These are phyloP conservation scores for Tetragnatha versicolor DNA, from an alignment of 1,140 invertebrate species.

Conservation along the genomic window DNA sequence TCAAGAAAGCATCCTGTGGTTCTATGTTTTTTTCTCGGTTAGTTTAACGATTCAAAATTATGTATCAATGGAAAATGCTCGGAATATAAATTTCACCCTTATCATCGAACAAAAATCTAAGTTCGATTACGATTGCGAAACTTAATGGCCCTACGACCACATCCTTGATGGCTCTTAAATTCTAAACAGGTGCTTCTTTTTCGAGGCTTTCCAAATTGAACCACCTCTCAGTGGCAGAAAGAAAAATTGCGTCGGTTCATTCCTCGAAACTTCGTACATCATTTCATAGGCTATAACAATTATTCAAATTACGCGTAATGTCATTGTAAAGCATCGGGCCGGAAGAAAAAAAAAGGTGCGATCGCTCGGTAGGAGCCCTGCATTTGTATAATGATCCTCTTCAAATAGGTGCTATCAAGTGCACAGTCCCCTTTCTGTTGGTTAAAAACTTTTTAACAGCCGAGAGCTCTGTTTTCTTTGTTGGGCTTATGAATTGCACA, in stretches of 20 bases:
- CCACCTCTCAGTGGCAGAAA: neutral
- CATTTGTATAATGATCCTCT: slow-evolving; percentile 38
- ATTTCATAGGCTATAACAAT: slow-evolving; percentile 46
- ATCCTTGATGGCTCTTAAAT: too few species aligned
- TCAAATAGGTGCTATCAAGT: slow-evolving; percentile 10
- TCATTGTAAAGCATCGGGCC: slow-evolving; percentile 7
- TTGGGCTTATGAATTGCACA: slow-evolving; percentile 36
- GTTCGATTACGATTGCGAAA: too few species aligned
- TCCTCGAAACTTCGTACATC: slow-evolving; percentile 30
- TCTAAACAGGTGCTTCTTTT: too few species aligned
- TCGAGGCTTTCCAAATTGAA: too few species aligned
- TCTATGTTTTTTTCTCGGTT: too few species aligned
- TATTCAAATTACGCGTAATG: slow-evolving; percentile 47
- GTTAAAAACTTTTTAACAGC: slow-evolving; percentile 46
- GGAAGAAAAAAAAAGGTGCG: neutral
- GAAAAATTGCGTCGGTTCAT: neutral
- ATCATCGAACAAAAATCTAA: too few species aligned
- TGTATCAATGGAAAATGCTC: too few species aligned
- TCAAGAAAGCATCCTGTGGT: too few species aligned
- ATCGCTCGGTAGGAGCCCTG: neutral
- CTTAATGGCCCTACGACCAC: too few species aligned
- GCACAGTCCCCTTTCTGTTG: neutral
- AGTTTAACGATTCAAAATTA: too few species aligned
- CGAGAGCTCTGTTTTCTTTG: slow-evolving; percentile 21
- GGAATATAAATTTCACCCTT: too few species aligned